phyloP scores from a whole-genome alignment of 2,888 invertebrate genomes.

The Criorhina ranunculi region DNA sequence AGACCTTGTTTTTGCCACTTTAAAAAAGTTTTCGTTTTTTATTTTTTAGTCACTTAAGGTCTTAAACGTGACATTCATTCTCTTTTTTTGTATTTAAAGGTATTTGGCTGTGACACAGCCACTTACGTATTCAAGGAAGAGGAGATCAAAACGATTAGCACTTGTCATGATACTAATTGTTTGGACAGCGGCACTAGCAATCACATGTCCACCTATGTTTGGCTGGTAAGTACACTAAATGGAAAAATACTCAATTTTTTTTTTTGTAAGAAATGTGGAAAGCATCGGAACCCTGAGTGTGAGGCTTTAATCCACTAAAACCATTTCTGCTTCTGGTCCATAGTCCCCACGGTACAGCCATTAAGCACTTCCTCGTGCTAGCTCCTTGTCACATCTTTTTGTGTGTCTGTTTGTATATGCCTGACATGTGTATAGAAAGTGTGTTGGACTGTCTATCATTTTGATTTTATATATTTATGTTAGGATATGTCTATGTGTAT shows the following conservation, averaged over 20 bases:
- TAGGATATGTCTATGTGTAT: no score
- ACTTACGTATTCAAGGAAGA: slow-evolving; percentile 94
- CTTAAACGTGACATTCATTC: slow-evolving; percentile 1
- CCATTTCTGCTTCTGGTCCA: no score
- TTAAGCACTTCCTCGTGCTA: no score
- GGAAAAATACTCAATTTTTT: background rate
- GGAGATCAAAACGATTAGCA: slow-evolving; percentile 93
- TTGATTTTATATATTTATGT: no score
- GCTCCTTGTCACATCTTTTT: no score
- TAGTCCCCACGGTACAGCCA: no score
- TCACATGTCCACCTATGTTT: slow-evolving; percentile 97
- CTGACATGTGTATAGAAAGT: no score
- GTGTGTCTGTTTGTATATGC: no score
- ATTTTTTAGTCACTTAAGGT: background rate
- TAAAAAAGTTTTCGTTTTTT: background rate
- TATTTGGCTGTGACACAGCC: slow-evolving; percentile 98
- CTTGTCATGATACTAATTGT: slow-evolving; percentile 94
- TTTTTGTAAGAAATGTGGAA: no score
- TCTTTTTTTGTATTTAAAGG: slow-evolving; percentile 81
- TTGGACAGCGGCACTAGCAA: slow-evolving; percentile 95
- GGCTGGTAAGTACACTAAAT: slow-evolving; percentile 89
- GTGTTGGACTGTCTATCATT: no score
- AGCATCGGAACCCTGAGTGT: background rate
- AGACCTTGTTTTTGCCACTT: background rate
- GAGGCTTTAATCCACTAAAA: no score